Evolutionary conservation across 2,888 invertebrate species (phyloP).

Genomic region (Aporophyla nigra): DNA sequence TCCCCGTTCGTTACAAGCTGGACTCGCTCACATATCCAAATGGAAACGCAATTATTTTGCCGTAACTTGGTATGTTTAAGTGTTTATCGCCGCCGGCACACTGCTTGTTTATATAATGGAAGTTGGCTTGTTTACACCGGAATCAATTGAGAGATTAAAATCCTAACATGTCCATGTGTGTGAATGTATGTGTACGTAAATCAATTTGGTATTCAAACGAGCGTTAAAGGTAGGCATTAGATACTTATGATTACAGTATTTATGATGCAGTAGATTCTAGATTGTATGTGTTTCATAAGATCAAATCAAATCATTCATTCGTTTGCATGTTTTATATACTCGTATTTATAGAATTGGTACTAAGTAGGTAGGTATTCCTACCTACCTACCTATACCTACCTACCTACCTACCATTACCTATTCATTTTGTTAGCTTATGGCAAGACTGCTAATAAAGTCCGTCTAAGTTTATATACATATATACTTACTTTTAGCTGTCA

Average conservation of each 20-base stretch:
- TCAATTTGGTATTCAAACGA: not conserved
- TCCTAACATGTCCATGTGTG: slow-evolving; percentile 42
- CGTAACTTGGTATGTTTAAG: slow-evolving; percentile 81
- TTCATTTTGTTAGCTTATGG: not conserved
- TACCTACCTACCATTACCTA: too few relatives aligned
- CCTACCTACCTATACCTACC: too few relatives aligned
- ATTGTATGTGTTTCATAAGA: not conserved
- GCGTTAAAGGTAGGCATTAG: not conserved
- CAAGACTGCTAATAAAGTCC: not conserved
- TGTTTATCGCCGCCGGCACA: slow-evolving; percentile 73
- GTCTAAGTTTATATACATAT: too few relatives aligned
- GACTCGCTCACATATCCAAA: slow-evolving; percentile 84
- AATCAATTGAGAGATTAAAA: slow-evolving; percentile 66
- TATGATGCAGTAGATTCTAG: not conserved
- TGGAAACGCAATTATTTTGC: slow-evolving; percentile 86
- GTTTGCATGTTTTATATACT: not conserved
- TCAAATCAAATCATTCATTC: not conserved
- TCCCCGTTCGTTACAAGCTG: slow-evolving; percentile 86
- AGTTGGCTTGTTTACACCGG: slow-evolving; percentile 68
- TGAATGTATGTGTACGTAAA: not conserved
- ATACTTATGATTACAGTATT: not conserved
- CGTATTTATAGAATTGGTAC: not conserved
- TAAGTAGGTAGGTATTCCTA: not conserved
- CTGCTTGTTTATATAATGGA: slow-evolving; percentile 67
- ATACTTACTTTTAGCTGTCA: not conserved